Evolutionary conservation across 1,140 invertebrate genomes (phyloP), one percentile per base, ranked within the genome.

Genomic region (Scaptomyza montana): DNA sequence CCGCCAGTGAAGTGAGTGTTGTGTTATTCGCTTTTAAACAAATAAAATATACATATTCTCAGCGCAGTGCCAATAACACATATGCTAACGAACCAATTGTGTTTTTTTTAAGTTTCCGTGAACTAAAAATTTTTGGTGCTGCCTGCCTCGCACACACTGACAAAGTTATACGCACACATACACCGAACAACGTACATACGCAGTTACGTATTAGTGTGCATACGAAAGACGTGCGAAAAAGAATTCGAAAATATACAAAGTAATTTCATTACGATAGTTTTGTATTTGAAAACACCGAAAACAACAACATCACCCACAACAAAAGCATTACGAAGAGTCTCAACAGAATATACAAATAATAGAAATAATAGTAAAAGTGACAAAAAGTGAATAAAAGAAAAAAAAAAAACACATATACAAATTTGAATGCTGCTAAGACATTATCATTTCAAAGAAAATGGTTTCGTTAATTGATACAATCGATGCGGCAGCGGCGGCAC

Each of bases 391-490:
- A 66, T 51, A 49, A 62, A 62, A 39, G 12, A 39, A 16, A 16
- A 16, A 25, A 62, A 50, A 65, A 78, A 25, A 39, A 61, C 13
- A 36, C 9, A 39, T 13, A 60, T 5, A 68, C 39, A 69, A 65
- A 64, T 77, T 77, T 89, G 82, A 79, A 89, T 89, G 84, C 79
- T 74, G 79, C 84, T 82, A 66, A 70, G 63, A 61, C 69, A 79
- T 57, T 46, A 87, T 75, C 74, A 78, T 57, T 79, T 55, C 6
- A 60, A 73, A 77, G 69, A 90, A 80, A 90, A 90, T 90, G 87
- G 87, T 90, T 77, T 90, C 87, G 49, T 80, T 90, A 78, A 89
- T 90, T 80, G 77, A 79, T 60, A 89, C 73, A 68, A 84, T 87
- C 66, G 79, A 90, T 63, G 79, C 87, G 66, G 78, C 82, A 63